Conservation (phyloP, 2,797 vertebrate genomes). For the Notolabrus celidotus region DNA sequence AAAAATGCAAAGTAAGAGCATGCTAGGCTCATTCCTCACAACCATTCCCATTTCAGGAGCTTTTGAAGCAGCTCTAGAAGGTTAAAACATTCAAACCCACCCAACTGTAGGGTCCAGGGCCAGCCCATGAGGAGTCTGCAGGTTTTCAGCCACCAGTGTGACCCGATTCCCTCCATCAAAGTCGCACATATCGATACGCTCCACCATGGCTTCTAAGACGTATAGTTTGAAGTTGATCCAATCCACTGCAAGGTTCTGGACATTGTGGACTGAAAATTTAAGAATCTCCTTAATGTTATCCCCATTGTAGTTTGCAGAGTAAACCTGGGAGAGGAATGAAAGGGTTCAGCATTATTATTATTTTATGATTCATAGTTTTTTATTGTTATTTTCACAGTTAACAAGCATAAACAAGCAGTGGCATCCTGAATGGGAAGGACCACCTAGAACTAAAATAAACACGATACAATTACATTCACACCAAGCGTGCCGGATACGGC, state of each 20-base stretch:
- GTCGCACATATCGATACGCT: conserved; percentile 83
- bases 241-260: conserved; percentile 84
- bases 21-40: background rate
- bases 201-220: conserved; percentile 77
- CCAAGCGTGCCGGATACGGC: too few species aligned
- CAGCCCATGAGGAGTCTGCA: conserved; percentile 79
- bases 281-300: conserved; percentile 77
- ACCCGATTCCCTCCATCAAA: conserved; percentile 80
- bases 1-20: too few species aligned
- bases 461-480: too few species aligned
- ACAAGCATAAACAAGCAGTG: too few species aligned
- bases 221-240: conserved; percentile 87
- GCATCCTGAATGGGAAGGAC: too few species aligned
- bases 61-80: too few species aligned
- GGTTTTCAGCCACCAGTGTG: conserved; percentile 83
- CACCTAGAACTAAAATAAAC: too few species aligned
- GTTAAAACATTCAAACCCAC: conserved; percentile 54
- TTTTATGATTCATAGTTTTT: too few species aligned
- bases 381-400: too few species aligned
- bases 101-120: conserved; percentile 83
- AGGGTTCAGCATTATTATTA: too few species aligned
- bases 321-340: conserved; percentile 71
- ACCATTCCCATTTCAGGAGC: background rate
- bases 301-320: conserved; percentile 78
- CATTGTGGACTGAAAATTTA: conserved; percentile 69